Conservation (phyloP, 2,888 invertebrate species). For the Phragmatobia fuliginosa region DNA sequence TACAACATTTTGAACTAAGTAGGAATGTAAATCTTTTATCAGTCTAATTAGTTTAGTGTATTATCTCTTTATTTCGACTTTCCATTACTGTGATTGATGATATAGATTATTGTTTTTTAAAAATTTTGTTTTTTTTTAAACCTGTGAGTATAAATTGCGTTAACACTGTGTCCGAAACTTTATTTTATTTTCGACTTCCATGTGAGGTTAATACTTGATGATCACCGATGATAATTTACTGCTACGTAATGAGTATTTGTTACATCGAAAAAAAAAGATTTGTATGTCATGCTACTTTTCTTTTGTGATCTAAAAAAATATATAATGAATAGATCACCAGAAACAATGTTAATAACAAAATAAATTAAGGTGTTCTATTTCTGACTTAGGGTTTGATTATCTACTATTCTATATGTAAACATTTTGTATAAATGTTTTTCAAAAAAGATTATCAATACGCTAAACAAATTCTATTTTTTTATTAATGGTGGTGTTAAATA, state of each 20-base stretch:
- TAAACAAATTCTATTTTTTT: background rate
- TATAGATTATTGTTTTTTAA: conserved; percentile 28
- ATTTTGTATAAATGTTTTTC: background rate
- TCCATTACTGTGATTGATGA: conserved; percentile 37
- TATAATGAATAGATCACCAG: background rate
- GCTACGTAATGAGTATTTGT: background rate
- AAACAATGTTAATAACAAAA: background rate
- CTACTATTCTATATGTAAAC: background rate
- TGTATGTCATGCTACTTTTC: background rate
- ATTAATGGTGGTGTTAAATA: background rate
- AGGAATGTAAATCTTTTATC: conserved; percentile 51
- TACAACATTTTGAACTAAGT: conserved; percentile 60
- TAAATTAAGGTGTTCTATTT: background rate
- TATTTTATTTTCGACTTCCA: background rate
- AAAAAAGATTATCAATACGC: too few relatives aligned
- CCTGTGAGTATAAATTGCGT: background rate
- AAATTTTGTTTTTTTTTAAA: background rate
- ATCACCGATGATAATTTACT: background rate
- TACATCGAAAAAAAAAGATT: background rate
- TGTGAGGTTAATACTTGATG: background rate
- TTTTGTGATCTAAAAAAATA: background rate
- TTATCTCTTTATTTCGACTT: conserved; percentile 41
- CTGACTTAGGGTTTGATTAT: background rate
- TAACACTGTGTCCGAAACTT: background rate
- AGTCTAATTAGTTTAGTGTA: conserved; percentile 44